Conservation (phyloP, 2,888 invertebrate genomes). For the Fragum sueziense region DNA sequence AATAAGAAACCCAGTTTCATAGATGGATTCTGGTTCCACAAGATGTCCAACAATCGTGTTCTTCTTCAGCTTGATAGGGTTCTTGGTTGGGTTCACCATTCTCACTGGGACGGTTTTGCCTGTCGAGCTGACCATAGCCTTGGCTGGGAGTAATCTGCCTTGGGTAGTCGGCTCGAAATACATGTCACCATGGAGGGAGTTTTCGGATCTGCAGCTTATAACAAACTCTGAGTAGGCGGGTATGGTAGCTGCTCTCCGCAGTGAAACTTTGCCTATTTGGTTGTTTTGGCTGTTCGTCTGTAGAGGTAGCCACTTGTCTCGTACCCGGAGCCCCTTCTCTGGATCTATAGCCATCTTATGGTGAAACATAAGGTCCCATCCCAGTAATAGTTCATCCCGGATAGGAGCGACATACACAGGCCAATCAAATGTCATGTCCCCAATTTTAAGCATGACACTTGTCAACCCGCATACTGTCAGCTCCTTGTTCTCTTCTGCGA, state of each 20-base stretch:
- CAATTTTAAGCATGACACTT: constrained; percentile 15
- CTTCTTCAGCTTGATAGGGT: constrained; percentile 7
- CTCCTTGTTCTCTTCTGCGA: constrained; percentile 32
- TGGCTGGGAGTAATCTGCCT: not conserved
- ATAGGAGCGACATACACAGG: constrained; percentile 45
- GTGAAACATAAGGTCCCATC: constrained; percentile 34
- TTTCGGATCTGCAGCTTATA: not conserved
- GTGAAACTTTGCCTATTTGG: not conserved
- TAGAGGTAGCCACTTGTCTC: constrained; percentile 28
- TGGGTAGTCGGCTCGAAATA: constrained; percentile 6
- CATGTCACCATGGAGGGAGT: not conserved
- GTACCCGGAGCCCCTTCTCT: constrained; percentile 25
- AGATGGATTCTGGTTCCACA: not conserved
- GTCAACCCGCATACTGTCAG: constrained; percentile 25
- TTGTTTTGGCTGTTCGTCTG: not conserved
- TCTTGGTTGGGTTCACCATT: constrained; percentile 15
- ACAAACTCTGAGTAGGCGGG: constrained; percentile 30
- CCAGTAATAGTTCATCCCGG: constrained; percentile 33
- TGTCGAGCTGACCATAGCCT: constrained; percentile 10
- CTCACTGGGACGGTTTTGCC: constrained; percentile 20
- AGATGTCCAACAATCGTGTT: not conserved
- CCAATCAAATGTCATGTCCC: constrained; percentile 23
- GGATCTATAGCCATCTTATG: constrained; percentile 32
- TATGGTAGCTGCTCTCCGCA: constrained; percentile 12
- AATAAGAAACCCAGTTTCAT: not conserved